Conservation (phyloP, 2,888 invertebrate species). For the Lottia gigantea region DNA sequence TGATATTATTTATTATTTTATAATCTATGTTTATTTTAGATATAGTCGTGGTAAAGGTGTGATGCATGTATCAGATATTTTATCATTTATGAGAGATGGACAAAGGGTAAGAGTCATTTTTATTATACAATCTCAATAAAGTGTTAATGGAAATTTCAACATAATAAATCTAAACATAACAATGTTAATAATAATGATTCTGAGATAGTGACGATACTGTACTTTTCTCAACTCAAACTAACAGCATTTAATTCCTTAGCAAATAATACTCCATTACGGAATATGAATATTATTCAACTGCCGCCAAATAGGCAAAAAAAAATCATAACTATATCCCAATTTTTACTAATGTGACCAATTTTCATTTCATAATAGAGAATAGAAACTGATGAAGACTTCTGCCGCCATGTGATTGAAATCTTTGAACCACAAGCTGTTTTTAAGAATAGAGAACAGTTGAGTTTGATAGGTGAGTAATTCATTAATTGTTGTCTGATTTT, state of each 20-base stretch:
- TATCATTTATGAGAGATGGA: conserved; percentile 70
- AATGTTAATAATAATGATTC: too few relatives aligned
- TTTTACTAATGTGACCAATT: too few relatives aligned
- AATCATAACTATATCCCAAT: too few relatives aligned
- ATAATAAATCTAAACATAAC: too few relatives aligned
- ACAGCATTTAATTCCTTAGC: too few relatives aligned
- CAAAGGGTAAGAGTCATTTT: conserved; percentile 67
- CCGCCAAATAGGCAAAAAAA: too few relatives aligned
- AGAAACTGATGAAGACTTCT: conserved; percentile 44
- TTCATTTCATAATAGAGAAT: conserved; percentile 35
- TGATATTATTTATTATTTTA: neutral
- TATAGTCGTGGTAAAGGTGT: conserved; percentile 67
- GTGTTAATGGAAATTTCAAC: too few relatives aligned
- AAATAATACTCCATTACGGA: too few relatives aligned
- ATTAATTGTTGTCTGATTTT: neutral
- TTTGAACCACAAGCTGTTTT: conserved; percentile 59
- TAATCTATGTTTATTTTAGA: conserved; percentile 43
- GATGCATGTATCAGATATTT: conserved; percentile 70
- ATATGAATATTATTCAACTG: too few relatives aligned
- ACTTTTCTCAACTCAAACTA: too few relatives aligned
- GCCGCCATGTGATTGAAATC: conserved; percentile 53
- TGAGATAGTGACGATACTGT: too few relatives aligned
- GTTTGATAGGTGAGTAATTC: conserved; percentile 48
- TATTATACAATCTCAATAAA: too few relatives aligned
- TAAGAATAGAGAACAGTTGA: conserved; percentile 45